phyloP scores from a whole-genome alignment of 2,797 vertebrate genomes.

The Apodemus agrarius region DNA sequence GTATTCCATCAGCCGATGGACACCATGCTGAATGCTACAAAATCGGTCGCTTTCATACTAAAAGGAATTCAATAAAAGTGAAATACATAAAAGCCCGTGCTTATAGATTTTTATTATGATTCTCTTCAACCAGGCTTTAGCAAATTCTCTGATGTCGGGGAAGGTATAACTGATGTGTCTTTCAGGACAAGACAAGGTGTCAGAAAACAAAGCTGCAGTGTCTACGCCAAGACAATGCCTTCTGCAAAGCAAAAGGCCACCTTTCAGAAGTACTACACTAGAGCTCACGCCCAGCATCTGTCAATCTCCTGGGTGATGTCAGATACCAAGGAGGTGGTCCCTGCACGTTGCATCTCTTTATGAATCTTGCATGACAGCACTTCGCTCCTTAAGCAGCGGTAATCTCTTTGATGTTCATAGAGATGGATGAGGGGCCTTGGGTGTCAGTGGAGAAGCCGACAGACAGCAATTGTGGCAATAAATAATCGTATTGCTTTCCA shows the following conservation, averaged over 20 bases:
- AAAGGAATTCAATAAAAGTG: constrained; percentile 69
- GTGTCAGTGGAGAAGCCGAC: constrained; percentile 59
- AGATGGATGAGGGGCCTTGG: constrained; percentile 66
- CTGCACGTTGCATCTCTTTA: constrained; percentile 1
- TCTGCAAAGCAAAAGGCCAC: neutral
- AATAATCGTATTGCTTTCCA: constrained; percentile 58
- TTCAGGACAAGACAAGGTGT: constrained; percentile 15
- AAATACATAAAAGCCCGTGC: constrained; percentile 64
- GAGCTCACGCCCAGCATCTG: neutral
- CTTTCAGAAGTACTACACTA: neutral
- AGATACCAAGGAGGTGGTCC: neutral
- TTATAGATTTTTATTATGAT: constrained; percentile 75
- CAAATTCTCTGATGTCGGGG: constrained; percentile 51
- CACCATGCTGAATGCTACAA: neutral
- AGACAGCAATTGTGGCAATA: constrained; percentile 61
- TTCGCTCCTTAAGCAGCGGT: neutral
- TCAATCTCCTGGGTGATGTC: accelerated
- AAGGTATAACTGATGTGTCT: neutral
- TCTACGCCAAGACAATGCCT: neutral
- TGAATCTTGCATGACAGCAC: constrained; percentile 57
- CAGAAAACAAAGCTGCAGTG: neutral
- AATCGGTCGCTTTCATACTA: constrained; percentile 68
- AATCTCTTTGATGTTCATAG: constrained; percentile 30
- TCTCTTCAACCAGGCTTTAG: constrained; percentile 54
- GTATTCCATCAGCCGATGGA: constrained; percentile 30